A percentile compares a stretch with the other conserved stretches of the same genome.
Evolutionary conservation across 2,888 invertebrate species (phyloP).

Genomic region (Julus scanicus): DNA sequence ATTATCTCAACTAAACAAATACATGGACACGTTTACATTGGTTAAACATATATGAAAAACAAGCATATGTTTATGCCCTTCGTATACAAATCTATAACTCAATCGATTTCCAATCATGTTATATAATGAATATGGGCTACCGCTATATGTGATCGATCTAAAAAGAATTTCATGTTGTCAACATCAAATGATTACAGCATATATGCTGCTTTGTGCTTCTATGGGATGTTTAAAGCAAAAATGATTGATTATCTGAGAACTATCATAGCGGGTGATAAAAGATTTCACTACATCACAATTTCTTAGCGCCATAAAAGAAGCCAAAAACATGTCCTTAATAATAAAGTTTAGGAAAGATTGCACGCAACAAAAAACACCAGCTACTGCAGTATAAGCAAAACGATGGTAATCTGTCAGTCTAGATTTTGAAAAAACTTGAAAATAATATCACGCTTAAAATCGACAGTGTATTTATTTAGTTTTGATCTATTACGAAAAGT

Average conservation of each 20-base stretch:
- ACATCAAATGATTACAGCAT: slow-evolving; percentile 36
- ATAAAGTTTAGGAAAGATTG: not conserved
- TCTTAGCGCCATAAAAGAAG: not conserved
- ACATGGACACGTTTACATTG: not conserved
- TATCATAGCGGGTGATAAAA: not conserved
- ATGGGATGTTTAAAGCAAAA: not conserved
- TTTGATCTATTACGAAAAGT: not conserved
- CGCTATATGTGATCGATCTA: not conserved
- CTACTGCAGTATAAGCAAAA: not conserved
- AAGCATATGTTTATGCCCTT: not conserved
- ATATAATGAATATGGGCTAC: not conserved
- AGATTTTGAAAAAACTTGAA: not conserved
- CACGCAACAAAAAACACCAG: not conserved
- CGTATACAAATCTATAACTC: not conserved
- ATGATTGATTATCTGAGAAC: slow-evolving; percentile 28
- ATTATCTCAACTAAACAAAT: not conserved
- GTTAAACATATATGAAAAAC: not conserved
- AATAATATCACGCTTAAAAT: not conserved
- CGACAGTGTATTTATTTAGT: not conserved
- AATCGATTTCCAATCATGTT: not conserved
- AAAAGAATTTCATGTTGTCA: not conserved
- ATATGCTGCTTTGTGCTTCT: not conserved
- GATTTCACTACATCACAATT: not conserved
- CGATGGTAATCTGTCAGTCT: not conserved
- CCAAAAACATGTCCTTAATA: not conserved